Evolutionary conservation across 2,113 vertebrate genomes (phyloP), one percentile per base, ranked within the genome.

Genomic region (Chaetodon trifascialis): DNA sequence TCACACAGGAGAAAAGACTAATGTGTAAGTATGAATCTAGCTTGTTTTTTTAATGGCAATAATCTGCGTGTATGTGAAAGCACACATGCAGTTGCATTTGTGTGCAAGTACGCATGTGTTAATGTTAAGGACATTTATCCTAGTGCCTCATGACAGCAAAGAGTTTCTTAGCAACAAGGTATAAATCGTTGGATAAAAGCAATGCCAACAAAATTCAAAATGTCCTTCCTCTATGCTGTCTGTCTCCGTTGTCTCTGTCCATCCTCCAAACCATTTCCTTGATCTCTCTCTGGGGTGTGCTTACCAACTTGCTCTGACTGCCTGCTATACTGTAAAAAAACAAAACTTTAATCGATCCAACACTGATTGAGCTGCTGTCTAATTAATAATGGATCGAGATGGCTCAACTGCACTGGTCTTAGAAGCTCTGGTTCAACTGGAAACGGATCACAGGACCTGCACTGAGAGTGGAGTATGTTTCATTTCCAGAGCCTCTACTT

Each of bases 321-420:
- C 47, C 80, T 67, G 71, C 75, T 46, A 19, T 42, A 56, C 63
- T 73, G 82, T 85, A 83, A 83, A 76, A 86, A 89, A 88, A 88
- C 44, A 79, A 3, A 83, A 58, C 55, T 70, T 73, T 55, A 63
- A 88, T 88, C 30, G 89, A 89, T 86, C 67, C 58, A 17, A 46
- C 70, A 76, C 62, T 76, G 77, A 87, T 82, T 67, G 55, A 80
- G 67, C 80, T 69, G 76, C 74, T 30, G 52, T 6, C 59, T 90
- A 51, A 89, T 91, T 72, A 90, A 90, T 90, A 90, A 89, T 77
- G 76, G 52, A 90, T 84, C 14, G 36, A 47, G 25, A 60, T 36
- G 68, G 40, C 66, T 88, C 74, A 66, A 62, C 42, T 68, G 72
- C 56, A 71, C 16, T 55, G 73, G 52, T 77, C 65, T 38, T 47